phyloP scores from a whole-genome alignment of 2,113 vertebrate species.

The Drymodes brunneopygia region DNA sequence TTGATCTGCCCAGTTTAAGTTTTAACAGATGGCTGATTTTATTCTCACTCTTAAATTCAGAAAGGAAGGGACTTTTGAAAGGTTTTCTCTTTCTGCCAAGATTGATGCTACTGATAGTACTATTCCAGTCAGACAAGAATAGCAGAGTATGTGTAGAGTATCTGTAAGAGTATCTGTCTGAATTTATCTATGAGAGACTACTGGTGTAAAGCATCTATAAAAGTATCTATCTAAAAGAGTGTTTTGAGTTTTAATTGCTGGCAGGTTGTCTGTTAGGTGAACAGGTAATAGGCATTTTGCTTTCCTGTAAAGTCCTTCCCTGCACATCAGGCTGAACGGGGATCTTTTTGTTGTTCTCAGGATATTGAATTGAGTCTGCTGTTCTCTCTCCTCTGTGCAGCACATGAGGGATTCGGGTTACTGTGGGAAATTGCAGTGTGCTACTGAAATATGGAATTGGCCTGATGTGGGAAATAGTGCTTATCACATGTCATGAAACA shows the following conservation, averaged over 20 bases:
- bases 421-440: constrained; percentile 5
- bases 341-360: background rate
- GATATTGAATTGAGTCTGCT: background rate
- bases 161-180: background rate
- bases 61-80: background rate
- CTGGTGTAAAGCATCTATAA: background rate
- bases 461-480: background rate
- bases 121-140: background rate
- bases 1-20: background rate
- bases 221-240: background rate
- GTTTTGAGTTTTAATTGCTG: background rate
- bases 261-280: background rate
- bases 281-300: background rate
- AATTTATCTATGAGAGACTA: background rate
- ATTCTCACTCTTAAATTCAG: background rate
- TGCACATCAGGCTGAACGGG: background rate
- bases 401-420: background rate
- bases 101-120: background rate
- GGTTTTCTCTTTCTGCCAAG: background rate
- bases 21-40: background rate
- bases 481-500: background rate
- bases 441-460: background rate
- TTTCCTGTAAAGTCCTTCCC: background rate
- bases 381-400: background rate
- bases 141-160: background rate